These are phyloP conservation scores for Trichonephila clavata DNA, from an alignment of 1,140 invertebrate genomes.

Conservation along the genomic window DNA sequence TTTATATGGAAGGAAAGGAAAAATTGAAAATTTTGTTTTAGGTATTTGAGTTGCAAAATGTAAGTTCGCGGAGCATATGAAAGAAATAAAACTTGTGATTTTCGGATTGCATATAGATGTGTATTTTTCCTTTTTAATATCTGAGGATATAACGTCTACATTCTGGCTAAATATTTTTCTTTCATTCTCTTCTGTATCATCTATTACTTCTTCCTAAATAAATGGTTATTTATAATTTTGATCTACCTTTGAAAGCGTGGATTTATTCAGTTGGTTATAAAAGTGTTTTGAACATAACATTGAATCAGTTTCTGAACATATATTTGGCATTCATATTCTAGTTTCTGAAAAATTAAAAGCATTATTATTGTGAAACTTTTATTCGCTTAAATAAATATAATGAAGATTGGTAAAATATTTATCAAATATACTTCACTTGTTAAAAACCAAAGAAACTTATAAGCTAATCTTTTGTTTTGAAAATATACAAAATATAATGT, in stretches of 20 bases:
- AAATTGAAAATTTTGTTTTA: conserved; percentile 7
- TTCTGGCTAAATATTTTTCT: too few relatives aligned
- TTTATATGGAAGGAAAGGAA: not conserved
- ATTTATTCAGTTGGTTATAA: too few relatives aligned
- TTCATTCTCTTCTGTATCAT: too few relatives aligned
- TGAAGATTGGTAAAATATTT: not conserved
- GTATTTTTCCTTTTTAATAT: too few relatives aligned
- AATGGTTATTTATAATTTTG: too few relatives aligned
- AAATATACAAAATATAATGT: not conserved
- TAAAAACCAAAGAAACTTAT: not conserved
- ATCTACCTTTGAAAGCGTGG: too few relatives aligned
- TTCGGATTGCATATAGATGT: too few relatives aligned
- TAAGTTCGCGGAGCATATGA: not conserved
- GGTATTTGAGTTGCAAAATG: not conserved
- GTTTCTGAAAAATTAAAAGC: not conserved
- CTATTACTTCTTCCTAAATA: too few relatives aligned
- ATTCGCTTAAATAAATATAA: not conserved
- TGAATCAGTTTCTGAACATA: too few relatives aligned
- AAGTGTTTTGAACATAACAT: too few relatives aligned
- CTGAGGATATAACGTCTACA: too few relatives aligned
- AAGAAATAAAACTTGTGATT: not conserved
- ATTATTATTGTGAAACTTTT: not conserved
- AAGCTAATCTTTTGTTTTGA: not conserved
- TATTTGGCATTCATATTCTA: too few relatives aligned
- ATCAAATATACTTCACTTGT: not conserved